Percentiles rank a stretch among this genome's conserved stretches.
Conservation (phyloP, 2,113 vertebrate species). For the Amazona guildingii region DNA sequence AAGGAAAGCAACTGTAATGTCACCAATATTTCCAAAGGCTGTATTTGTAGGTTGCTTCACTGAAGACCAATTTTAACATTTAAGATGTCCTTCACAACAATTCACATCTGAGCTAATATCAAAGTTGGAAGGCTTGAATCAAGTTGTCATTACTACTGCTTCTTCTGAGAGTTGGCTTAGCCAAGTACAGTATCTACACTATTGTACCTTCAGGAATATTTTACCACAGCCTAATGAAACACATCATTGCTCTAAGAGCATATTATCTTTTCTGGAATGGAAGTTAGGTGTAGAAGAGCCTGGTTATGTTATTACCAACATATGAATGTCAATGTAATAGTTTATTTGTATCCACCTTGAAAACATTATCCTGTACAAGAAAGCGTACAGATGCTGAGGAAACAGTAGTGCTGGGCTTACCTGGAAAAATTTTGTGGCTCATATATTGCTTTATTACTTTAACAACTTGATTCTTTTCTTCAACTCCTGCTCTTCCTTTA, state of each 20-base stretch:
- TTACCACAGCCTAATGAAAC: slow-evolving; percentile 10
- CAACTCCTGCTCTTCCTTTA: neutral
- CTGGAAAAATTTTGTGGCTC: neutral
- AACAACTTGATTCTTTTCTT: neutral
- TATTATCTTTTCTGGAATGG: neutral
- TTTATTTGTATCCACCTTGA: neutral
- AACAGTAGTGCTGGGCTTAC: neutral
- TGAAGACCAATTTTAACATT: neutral
- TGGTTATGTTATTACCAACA: neutral
- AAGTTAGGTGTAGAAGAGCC: neutral
- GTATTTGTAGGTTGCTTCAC: neutral
- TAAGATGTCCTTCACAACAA: neutral
- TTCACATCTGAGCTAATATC: neutral
- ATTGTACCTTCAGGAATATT: neutral
- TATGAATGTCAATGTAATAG: neutral
- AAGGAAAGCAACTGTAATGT: neutral
- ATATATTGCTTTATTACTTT: neutral
- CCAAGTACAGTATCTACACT: neutral
- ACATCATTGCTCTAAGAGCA: neutral
- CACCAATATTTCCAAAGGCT: neutral
- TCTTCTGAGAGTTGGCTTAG: neutral
- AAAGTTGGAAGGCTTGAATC: neutral
- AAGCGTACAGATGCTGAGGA: neutral
- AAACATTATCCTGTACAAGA: neutral
- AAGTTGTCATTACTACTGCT: neutral